Base-by-base conservation (phyloP, 2,797 vertebrate genomes). In the Apodemus agrarius region DNA sequence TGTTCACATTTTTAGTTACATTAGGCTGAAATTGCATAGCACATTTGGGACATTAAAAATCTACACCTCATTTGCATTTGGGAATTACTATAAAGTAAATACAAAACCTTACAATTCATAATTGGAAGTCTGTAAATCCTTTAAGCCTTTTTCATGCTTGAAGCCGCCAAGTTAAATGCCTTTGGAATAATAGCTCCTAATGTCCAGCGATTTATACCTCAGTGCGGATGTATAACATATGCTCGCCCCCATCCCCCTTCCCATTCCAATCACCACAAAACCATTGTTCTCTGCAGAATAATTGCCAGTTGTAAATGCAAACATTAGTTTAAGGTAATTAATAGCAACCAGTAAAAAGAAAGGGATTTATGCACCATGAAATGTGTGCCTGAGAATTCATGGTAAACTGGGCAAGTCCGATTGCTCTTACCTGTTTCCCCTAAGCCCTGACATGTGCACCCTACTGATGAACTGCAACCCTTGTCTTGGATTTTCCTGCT, bases 71-170 rank as follows among this genome's bases (percentile, higher is more conserved):
- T 97, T 96, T 96, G 76, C 86, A 87, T 85, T 96, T 96, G 92
- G 81, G 76, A 92, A 95, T 82, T 81, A 57, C 91, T 78, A 7
- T 80, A 63, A 90, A 93, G 93, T 90, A 96, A 96, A 97, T 61
- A 96, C 6, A 69, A 94, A 95, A 84, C 24, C 89, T 97, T 81
- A 80, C 86, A 95, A 95, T 92, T 91, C 54, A 76, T 96, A 91
- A 94, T 90, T 87, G 89, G 83, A 96, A 97, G 93, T 88, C 86
- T 92, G 57, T 91, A 95, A 96, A 83, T 94, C 81, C 76, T 92
- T 91, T 95, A 89, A 89, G 78, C 65, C 49, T 43, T 82, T 92
- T 96, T 97, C 91, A 94, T 91, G 95, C 84, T 84, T 96, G 87
- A 94, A 90, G 80, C 59, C 57, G 95, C 72, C 81, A 91, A 91